Evolutionary conservation across 2,797 vertebrate species (phyloP), one percentile per base, ranked within the genome.

Genomic region (Graptemys geographica): DNA sequence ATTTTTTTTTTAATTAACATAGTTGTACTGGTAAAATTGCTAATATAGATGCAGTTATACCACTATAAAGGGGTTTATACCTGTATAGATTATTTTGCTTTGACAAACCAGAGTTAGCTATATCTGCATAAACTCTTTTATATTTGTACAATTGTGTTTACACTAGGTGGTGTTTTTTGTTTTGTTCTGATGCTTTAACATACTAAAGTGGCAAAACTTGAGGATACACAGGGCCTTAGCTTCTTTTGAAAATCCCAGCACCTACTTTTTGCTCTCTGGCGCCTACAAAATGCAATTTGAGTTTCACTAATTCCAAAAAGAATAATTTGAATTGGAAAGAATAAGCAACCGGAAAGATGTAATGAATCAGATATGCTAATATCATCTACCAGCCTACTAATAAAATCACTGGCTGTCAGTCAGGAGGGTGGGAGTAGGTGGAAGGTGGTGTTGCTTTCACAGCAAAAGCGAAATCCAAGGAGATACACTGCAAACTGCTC

Each of bases 371-470:
- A 82, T 3, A 37, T 3, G 83, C 94, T 28, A 92, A 93, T 59
- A 65, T 6, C 92, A 88, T 88, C 86, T 95, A 93, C 90, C 95
- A 55, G 88, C 53, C 84, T 41, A 12, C 1, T 86, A 25, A 94
- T 72, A 69, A 49, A 21, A 90, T 88, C 84, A 57, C 57, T 4
- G 25, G 84, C 89, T 93, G 91, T 44, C 96, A 96, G 31, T 72
- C 3, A 89, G 74, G 83, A 87, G 90, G 93, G 87, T 85, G 96
- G 96, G 91, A 55, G 84, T 76, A 81, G 91, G 96, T 92, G 94
- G 95, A 86, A 96, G 96, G 95, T 87, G 87, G 90, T 89, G 88
- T 96, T 81, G 92, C 93, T 92, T 90, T 87, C 72, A 84, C 93
- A 85, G 96, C 94, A 55, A 85, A 76, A 91, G 11, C 49, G 62